Conservation (phyloP, 2,888 invertebrate species). For the Pinctada fucata region DNA sequence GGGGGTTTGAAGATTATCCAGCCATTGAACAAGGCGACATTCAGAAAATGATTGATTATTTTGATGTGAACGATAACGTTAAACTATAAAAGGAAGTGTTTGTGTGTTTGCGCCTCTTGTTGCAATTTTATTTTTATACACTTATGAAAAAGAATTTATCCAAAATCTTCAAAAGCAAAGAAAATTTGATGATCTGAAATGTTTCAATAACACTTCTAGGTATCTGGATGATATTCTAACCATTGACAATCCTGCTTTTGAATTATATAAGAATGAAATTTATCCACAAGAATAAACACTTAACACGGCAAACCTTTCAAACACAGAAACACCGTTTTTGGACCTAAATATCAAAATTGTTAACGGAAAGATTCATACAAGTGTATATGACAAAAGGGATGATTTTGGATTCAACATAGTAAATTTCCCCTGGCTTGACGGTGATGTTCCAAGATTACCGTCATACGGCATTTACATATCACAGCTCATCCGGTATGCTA, state of each 20-base stretch:
- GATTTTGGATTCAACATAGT: background rate
- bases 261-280: background rate
- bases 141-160: background rate
- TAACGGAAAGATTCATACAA: background rate
- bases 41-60: background rate
- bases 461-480: too few relatives aligned
- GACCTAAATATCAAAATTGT: background rate
- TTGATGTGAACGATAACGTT: constrained; percentile 3
- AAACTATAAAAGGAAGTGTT: constrained; percentile 1
- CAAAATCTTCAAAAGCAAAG: too few relatives aligned
- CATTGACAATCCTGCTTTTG: background rate
- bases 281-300: background rate
- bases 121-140: background rate
- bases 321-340: background rate
- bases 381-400: background rate
- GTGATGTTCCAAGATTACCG: too few relatives aligned
- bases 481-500: too few relatives aligned
- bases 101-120: constrained; percentile 5
- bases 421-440: background rate
- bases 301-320: background rate
- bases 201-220: background rate
- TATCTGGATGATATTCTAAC: background rate
- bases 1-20: background rate
- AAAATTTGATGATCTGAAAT: background rate
- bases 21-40: constrained; percentile 1